Conservation (phyloP, 2,888 invertebrate species). For the Clunio marinus region DNA sequence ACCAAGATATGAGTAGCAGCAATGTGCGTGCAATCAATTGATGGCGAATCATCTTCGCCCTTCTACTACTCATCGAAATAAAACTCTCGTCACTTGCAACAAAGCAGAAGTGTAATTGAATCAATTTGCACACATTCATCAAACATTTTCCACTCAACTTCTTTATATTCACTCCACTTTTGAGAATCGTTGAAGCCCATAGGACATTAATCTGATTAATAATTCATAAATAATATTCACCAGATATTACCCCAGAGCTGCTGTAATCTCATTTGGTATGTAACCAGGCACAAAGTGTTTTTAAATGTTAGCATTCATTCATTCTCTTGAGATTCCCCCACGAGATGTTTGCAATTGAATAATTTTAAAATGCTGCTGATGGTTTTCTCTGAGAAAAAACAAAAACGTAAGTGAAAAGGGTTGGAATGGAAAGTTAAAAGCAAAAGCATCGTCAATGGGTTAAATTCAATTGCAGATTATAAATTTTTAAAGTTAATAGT, state of each 20-base stretch:
- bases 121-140: neutral
- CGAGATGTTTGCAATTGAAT: neutral
- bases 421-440: too few species aligned
- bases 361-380: neutral
- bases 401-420: too few species aligned
- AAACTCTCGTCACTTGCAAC: too few species aligned
- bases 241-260: neutral
- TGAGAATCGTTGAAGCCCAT: neutral
- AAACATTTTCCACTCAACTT: neutral
- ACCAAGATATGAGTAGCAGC: too few species aligned
- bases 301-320: conserved; percentile 10
- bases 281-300: conserved; percentile 28
- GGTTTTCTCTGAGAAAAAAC: too few species aligned
- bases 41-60: too few species aligned
- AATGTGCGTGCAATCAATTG: too few species aligned
- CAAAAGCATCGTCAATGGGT: too few species aligned
- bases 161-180: neutral
- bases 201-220: conserved; percentile 37
- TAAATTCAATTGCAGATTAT: conserved; percentile 35
- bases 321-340: neutral
- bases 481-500: conserved; percentile 34
- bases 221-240: conserved; percentile 38
- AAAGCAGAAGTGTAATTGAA: too few species aligned
- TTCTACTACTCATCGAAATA: too few species aligned
- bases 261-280: conserved; percentile 34